Evolutionary conservation across 1,140 invertebrate genomes (phyloP).

Genomic region (Andricus grossulariae): DNA sequence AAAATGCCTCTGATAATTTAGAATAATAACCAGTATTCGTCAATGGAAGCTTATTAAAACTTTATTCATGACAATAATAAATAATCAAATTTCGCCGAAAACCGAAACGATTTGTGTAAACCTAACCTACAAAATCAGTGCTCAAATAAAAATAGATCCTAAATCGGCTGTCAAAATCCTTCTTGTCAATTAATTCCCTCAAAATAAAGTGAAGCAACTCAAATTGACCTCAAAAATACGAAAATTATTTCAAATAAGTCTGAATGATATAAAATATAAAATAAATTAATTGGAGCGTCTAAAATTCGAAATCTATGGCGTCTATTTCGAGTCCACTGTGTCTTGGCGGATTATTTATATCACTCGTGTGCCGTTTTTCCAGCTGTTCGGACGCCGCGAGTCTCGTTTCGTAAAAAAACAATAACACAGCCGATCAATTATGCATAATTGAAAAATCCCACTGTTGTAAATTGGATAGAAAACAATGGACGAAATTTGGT

Average conservation of each 20-base stretch:
- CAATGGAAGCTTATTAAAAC: too few relatives aligned
- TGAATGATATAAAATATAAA: neutral
- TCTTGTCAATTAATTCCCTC: neutral
- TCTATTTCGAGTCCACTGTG: constrained; percentile 69
- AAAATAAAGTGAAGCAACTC: neutral
- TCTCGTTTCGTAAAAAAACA: constrained; percentile 31
- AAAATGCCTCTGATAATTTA: too few relatives aligned
- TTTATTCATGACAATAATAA: too few relatives aligned
- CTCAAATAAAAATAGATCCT: neutral
- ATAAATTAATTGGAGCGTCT: constrained; percentile 8
- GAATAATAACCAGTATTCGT: too few relatives aligned
- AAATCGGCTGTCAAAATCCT: neutral
- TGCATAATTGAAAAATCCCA: constrained; percentile 31
- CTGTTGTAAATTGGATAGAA: constrained; percentile 38
- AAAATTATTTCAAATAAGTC: neutral
- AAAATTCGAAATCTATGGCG: constrained; percentile 35
- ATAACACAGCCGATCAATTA: constrained; percentile 25
- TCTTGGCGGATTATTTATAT: constrained; percentile 74
- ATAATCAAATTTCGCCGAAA: too few relatives aligned
- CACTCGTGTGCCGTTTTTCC: constrained; percentile 59
- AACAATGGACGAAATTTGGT: constrained; percentile 72
- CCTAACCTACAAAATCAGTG: neutral
- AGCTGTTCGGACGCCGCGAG: neutral
- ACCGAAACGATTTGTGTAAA: neutral
- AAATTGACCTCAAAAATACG: neutral